Evolutionary conservation across 1,140 invertebrate genomes (phyloP), one percentile per base, ranked within the genome.

Genomic region (Cherax quadricarinatus): DNA sequence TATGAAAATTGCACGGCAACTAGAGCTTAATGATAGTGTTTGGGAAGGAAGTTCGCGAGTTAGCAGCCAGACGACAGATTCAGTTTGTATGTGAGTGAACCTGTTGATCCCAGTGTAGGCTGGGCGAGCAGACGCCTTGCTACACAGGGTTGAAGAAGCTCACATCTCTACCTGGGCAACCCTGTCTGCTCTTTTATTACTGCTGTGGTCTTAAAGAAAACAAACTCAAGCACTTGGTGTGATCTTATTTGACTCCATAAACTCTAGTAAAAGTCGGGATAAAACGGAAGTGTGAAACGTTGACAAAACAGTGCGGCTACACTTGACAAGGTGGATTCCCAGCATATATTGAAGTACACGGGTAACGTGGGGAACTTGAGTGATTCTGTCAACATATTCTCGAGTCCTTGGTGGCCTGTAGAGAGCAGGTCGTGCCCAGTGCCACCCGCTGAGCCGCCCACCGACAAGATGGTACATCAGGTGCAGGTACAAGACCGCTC

Each of bases 401-500:
- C 88, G 78, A 89, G 88, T 75, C 82, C 80, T 78, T 89, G 88
- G 49, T 93, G 86, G 87, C 66, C 92, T 60, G 66, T 66, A 51
- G 57, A 89, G 16, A 88, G 86, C 75, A 78, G 57, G 82, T 83
- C 93, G 60, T 53, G 92, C 93, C 92, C 93, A 94, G 93, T 89
- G 90, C 91, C 92, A 90, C 66, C 86, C 51, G 93, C 90, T 86
- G 85, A 94, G 89, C 93, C 89, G 89, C 91, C 89, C 93, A 91
- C 93, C 87, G 92, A 93, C 85, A 93, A 92, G 92, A 93, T 94
- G 93, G 88, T 93, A 30, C 94, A 92, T 41, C 91, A 87, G 51
- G 73, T 82, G n/a, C 91, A 87, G 51, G 73, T 82, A 41, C 87
- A 91, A 80, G 81, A 84, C 51, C 85, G 84, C 66, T 24, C 84